Base-by-base conservation (phyloP, 2,888 invertebrate species). In the Tetragonisca angustula region DNA sequence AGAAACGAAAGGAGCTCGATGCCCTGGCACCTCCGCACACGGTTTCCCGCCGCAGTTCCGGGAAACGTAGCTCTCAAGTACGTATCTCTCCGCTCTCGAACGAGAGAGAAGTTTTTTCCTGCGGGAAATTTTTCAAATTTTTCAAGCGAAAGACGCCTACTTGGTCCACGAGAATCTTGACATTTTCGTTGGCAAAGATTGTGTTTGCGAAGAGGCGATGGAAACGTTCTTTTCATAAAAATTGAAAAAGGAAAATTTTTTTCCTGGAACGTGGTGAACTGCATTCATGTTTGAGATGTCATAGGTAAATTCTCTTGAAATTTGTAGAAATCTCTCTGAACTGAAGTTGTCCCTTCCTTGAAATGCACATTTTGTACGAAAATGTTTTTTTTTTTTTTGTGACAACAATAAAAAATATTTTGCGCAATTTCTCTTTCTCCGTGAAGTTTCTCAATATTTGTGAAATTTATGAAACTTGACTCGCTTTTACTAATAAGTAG, bases 1-100 rank as follows among this genome's bases (percentile, higher is more conserved):
- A 97, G 92, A 97, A 97, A 93, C 95, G 97, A 88, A 96, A 97
- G 92, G 97, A 97, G 94, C 95, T 97, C 90, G 97, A 97, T 93
- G 97, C 97, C 65, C 94, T 97, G 76, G 97, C 97, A 72, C 95
- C 95, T 68, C 93, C 95, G 87, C 95, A 95, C 82, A 94, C 95
- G 54, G 94, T 95, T 24, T 94, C 94, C 59, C 93, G 95, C 74
- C 93, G 94, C 50, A 93, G 91, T 84, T 94, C 93, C 65, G 94
- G 94, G 27, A 94, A 94, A 85, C 92, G 93, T 76, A 93, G 93
- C 76, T 93, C 93, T 17, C 93, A 93, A 93, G 94, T 94, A 91
- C 62, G 86, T 85, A 64, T 71, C 61, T 74, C 75, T 82, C 61
- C 67, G 67, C 50, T 21, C 24, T 62, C 27, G 2, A 27, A 4